Conservation (phyloP, 2,797 vertebrate species). For the Crocidura indochinensis region DNA sequence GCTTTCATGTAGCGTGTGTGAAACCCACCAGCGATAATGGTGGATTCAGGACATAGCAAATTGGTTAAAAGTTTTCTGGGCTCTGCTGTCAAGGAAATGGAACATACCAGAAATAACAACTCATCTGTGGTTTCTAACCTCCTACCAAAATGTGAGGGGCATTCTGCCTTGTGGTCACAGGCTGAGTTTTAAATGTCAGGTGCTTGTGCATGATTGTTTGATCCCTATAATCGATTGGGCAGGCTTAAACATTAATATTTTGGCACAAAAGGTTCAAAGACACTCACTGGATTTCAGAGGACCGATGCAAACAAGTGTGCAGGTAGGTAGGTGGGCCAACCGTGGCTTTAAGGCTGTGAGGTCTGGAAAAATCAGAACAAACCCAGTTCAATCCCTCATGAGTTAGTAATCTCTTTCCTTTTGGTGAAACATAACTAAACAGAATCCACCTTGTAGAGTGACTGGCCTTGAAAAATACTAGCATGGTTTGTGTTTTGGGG, state of each 20-base stretch:
- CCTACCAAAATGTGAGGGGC: neutral
- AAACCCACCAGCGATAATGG: neutral
- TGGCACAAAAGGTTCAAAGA: neutral
- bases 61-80: neutral
- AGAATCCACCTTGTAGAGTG: accelerated
- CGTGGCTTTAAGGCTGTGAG: neutral
- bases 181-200: slow-evolving; percentile 2
- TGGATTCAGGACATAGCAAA: neutral
- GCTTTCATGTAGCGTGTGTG: neutral
- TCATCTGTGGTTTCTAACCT: neutral
- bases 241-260: neutral
- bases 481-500: neutral
- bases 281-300: neutral
- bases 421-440: neutral
- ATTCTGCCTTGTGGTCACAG: neutral
- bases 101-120: neutral
- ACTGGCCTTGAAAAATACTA: neutral
- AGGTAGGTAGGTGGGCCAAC: neutral
- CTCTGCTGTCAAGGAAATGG: neutral
- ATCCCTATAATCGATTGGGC: neutral
- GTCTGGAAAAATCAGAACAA: neutral
- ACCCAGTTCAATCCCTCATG: neutral
- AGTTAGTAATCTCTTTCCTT: neutral
- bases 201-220: neutral
- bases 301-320: no score